Evolutionary conservation across 1,140 invertebrate species (phyloP).

Genomic region (Brachionus asplanchnoidis): DNA sequence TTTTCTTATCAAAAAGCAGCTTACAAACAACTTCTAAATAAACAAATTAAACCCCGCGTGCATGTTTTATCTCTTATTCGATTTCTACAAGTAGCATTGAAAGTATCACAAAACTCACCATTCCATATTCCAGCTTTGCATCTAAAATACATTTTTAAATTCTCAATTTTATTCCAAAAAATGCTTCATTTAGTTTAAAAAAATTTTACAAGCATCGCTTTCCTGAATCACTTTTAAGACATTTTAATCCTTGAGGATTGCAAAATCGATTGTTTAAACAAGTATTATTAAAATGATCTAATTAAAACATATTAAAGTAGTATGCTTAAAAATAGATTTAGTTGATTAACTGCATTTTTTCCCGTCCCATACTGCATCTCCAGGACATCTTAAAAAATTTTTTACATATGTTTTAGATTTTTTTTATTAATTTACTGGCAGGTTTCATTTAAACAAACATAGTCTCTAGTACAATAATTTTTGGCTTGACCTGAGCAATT

Average conservation of each 20-base stretch:
- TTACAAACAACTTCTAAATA: background rate
- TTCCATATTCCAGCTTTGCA: background rate
- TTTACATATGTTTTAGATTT: background rate
- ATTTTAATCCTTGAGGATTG: background rate
- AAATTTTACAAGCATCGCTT: background rate
- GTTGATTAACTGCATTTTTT: background rate
- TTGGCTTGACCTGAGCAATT: background rate
- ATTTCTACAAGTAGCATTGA: background rate
- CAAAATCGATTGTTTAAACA: background rate
- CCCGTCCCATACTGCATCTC: background rate
- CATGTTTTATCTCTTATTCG: background rate
- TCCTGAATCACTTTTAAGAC: background rate
- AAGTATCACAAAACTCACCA: background rate
- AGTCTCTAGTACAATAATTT: background rate
- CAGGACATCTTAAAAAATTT: background rate
- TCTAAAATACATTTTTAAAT: background rate
- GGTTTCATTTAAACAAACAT: background rate
- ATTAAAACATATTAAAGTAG: background rate
- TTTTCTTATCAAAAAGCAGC: background rate
- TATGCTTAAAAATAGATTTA: background rate
- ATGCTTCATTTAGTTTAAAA: background rate
- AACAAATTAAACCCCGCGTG: background rate
- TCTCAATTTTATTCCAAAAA: background rate
- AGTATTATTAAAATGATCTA: background rate
- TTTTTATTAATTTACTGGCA: background rate